These are phyloP conservation scores for Meteorus colon DNA, from an alignment of 2,888 invertebrate genomes.

Conservation along the genomic window DNA sequence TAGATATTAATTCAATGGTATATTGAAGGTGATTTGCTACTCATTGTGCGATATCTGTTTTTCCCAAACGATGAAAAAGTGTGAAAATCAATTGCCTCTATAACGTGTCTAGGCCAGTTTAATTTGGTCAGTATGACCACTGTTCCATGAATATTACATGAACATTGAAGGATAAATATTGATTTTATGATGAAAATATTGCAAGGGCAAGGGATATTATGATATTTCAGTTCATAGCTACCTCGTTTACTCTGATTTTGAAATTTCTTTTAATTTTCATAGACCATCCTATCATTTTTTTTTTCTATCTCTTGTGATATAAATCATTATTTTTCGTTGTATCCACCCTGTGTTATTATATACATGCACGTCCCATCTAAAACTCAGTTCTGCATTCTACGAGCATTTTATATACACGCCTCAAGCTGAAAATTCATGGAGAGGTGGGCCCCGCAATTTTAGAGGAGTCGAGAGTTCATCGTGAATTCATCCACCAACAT, in stretches of 20 bases:
- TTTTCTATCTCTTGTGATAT: neutral
- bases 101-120: neutral
- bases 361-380: neutral
- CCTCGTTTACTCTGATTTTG: too few species aligned
- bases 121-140: neutral
- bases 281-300: neutral
- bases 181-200: too few species aligned
- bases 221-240: neutral
- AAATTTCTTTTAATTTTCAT: neutral
- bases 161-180: too few species aligned
- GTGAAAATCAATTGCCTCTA: neutral
- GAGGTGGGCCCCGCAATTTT: conserved; percentile 11
- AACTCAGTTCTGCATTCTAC: neutral
- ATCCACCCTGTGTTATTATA: conserved; percentile 3
- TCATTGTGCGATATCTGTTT: neutral
- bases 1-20: neutral
- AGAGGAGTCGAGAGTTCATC: conserved; percentile 52
- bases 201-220: too few species aligned
- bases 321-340: neutral
- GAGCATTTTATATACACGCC: conserved; percentile 2
- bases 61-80: neutral
- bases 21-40: neutral
- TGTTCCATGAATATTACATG: too few species aligned
- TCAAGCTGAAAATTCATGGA: neutral
- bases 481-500: conserved; percentile 41